Percentiles rank a stretch among this genome's conserved stretches.
phyloP scores from a whole-genome alignment of 2,797 vertebrate species.

The Xyrichtys novacula region DNA sequence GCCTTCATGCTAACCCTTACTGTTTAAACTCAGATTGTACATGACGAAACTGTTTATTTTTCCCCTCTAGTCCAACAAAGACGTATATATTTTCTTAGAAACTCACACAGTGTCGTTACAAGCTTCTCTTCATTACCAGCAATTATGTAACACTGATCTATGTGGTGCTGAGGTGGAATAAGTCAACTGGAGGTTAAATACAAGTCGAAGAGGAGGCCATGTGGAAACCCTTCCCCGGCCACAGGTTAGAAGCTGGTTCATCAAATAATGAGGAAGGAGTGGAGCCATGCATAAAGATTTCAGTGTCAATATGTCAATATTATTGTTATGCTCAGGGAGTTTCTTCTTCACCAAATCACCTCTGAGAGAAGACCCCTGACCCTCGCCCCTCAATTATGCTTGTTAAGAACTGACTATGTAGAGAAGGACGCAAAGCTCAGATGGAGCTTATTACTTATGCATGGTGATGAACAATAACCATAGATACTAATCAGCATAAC shows the following conservation, averaged over 20 bases:
- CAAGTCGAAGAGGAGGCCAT: slow-evolving; percentile 1
- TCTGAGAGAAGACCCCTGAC: slow-evolving; percentile 2
- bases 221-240: background rate
- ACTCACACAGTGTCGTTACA: slow-evolving; percentile 5
- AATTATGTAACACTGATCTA: slow-evolving; percentile 23
- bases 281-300: slow-evolving; percentile 35
- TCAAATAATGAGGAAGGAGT: slow-evolving; percentile 29
- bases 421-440: background rate
- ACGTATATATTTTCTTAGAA: too few species aligned
- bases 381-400: slow-evolving; percentile 19
- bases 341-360: slow-evolving; percentile 5
- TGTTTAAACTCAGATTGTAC: too few species aligned
- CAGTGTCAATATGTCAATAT: slow-evolving; percentile 42
- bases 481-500: slow-evolving; percentile 32
- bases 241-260: slow-evolving; percentile 23
- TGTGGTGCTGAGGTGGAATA: background rate
- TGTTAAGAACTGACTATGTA: slow-evolving; percentile 10
- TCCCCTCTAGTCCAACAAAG: too few species aligned
- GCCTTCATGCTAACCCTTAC: too few species aligned
- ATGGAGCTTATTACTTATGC: slow-evolving; percentile 21
- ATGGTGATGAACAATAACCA: slow-evolving; percentile 8
- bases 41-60: background rate
- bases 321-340: slow-evolving; percentile 9
- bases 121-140: slow-evolving; percentile 3
- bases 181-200: slow-evolving; percentile 44